A percentile compares a stretch with the other conserved stretches of the same genome.
These are phyloP conservation scores for Anisognathus igniventris DNA, from an alignment of 2,797 vertebrate genomes.

Conservation along the genomic window DNA sequence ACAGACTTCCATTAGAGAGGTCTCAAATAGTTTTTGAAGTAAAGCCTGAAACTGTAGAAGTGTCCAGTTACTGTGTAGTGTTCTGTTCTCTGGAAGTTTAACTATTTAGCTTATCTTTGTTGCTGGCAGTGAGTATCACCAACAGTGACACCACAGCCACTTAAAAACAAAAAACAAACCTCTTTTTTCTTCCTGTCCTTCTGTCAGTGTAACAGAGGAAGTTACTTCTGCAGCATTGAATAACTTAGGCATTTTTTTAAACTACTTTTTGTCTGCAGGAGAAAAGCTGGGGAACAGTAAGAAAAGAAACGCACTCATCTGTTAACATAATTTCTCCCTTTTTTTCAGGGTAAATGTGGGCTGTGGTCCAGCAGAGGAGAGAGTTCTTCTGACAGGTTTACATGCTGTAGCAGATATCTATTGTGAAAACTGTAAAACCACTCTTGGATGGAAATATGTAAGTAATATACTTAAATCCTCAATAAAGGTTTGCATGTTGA, in stretches of 20 bases:
- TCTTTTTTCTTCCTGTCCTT: not conserved
- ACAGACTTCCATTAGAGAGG: not conserved
- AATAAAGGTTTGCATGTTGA: not conserved
- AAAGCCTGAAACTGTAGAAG: not conserved
- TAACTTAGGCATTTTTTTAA: not conserved
- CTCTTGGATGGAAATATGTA: constrained; percentile 98
- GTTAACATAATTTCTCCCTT: not conserved
- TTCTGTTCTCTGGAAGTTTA: not conserved
- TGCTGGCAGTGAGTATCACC: not conserved
- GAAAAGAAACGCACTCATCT: not conserved
- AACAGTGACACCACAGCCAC: not conserved
- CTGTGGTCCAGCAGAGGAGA: constrained; percentile 95
- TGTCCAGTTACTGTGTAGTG: not conserved
- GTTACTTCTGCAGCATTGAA: not conserved
- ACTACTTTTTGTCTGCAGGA: not conserved
- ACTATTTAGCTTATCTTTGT: not conserved
- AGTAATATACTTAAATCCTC: constrained; percentile 52
- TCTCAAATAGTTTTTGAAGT: not conserved
- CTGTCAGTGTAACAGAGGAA: not conserved
- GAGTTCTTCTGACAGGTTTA: constrained; percentile 94
- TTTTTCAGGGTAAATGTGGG: constrained; percentile 91
- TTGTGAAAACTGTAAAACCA: constrained; percentile 99
- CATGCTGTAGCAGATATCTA: constrained; percentile 97
- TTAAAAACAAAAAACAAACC: not conserved
- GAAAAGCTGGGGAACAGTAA: not conserved